These are phyloP conservation scores for Colaptes auratus DNA, from an alignment of 2,113 vertebrate species.

Conservation along the genomic window DNA sequence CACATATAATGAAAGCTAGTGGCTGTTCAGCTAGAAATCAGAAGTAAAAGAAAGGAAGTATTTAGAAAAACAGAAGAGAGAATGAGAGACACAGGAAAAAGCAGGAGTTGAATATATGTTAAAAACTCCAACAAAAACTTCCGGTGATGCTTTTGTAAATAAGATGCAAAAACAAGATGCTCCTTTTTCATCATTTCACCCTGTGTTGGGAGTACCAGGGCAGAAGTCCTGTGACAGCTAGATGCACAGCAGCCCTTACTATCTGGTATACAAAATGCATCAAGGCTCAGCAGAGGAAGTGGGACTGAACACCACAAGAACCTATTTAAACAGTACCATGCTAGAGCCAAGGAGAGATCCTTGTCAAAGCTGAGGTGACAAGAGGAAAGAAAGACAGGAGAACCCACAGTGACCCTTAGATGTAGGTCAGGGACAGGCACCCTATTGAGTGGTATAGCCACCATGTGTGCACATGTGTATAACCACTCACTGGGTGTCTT, in stretches of 20 bases:
- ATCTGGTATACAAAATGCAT: background rate
- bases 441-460: conserved; percentile 64
- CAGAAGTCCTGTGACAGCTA: background rate
- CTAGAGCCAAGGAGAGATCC: background rate
- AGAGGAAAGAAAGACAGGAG: background rate
- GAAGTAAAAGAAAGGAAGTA: background rate
- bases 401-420: background rate
- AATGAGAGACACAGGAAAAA: background rate
- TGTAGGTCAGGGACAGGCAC: conserved; percentile 34
- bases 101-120: background rate
- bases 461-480: conserved; percentile 70
- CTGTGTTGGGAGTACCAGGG: background rate
- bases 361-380: background rate
- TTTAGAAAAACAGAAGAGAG: background rate
- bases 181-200: background rate
- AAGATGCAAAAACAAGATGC: background rate
- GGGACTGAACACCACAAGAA: background rate
- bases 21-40: background rate
- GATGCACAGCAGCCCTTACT: background rate
- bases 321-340: background rate
- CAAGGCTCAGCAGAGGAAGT: background rate
- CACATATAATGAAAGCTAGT: background rate
- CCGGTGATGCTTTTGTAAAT: background rate
- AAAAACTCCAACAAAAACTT: background rate
- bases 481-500: conserved; percentile 82